phyloP scores from a whole-genome alignment of 2,797 vertebrate species.

The Artibeus jamaicensis region DNA sequence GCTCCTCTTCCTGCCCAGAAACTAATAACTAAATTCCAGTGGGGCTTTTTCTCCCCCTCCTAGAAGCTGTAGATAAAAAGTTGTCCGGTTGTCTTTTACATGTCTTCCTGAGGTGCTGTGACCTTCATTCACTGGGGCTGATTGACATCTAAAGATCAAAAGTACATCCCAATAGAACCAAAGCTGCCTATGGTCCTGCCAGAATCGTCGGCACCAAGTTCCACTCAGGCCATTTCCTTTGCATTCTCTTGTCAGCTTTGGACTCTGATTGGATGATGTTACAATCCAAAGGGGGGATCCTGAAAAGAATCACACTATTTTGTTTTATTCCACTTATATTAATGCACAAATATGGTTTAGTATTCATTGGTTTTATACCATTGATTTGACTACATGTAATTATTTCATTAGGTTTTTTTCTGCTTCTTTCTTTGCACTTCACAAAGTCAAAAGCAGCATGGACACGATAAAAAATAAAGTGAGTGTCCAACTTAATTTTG shows the following conservation, averaged over 20 bases:
- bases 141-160: not conserved
- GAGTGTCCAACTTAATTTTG: conserved; percentile 8
- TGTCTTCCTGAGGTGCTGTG: not conserved
- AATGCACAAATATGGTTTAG: not conserved
- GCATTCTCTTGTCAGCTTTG: not conserved
- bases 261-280: not conserved
- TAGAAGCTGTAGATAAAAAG: not conserved
- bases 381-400: not conserved
- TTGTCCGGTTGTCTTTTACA: not conserved
- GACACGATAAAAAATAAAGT: not conserved
- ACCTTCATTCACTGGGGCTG: not conserved
- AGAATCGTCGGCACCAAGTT: not conserved
- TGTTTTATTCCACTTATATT: not conserved
- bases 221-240: not conserved
- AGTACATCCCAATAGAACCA: not conserved
- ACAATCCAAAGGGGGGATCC: not conserved
- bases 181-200: not conserved
- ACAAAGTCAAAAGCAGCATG: not conserved
- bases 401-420: not conserved
- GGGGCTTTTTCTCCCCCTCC: not conserved
- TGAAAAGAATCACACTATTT: not conserved
- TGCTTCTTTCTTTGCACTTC: not conserved
- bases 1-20: not conserved
- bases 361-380: not conserved
- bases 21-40: not conserved